These are phyloP conservation scores for Poeciliopsis gracilis DNA, from an alignment of 2,797 vertebrate genomes.

Conservation along the genomic window DNA sequence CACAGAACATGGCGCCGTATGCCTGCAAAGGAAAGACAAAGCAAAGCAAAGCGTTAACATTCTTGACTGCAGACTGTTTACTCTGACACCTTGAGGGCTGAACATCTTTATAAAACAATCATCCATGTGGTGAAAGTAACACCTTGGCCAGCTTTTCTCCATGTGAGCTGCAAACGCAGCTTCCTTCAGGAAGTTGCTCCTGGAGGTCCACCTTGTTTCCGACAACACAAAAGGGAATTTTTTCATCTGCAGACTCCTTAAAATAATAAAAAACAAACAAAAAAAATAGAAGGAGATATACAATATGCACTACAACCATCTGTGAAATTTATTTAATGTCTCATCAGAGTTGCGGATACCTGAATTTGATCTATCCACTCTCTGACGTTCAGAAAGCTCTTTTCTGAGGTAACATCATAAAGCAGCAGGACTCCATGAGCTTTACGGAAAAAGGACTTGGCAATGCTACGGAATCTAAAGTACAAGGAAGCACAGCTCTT, in stretches of 20 bases:
- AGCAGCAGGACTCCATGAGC: slow-evolving; percentile 81
- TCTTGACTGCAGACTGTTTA: slow-evolving; percentile 34
- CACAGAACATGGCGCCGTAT: slow-evolving; percentile 80
- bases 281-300: slow-evolving; percentile 10
- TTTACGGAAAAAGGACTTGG: slow-evolving; percentile 82
- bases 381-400: slow-evolving; percentile 80
- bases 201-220: slow-evolving; percentile 83
- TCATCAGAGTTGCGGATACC: slow-evolving; percentile 52
- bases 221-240: slow-evolving; percentile 77
- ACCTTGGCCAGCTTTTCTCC: slow-evolving; percentile 80
- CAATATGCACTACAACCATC: background rate
- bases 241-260: slow-evolving; percentile 72
- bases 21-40: slow-evolving; percentile 53
- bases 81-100: slow-evolving; percentile 22
- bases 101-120: slow-evolving; percentile 11
- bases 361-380: slow-evolving; percentile 84
- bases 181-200: slow-evolving; percentile 42
- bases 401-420: slow-evolving; percentile 80
- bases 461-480: slow-evolving; percentile 80
- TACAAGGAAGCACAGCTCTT: background rate
- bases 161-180: slow-evolving; percentile 59
- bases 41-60: slow-evolving; percentile 24
- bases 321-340: background rate
- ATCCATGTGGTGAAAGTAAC: slow-evolving; percentile 19
- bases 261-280: background rate